Percentiles rank a stretch among this genome's conserved stretches.
These are phyloP conservation scores for Orchesella flavescens DNA, from an alignment of 2,888 invertebrate species.

Conservation along the genomic window DNA sequence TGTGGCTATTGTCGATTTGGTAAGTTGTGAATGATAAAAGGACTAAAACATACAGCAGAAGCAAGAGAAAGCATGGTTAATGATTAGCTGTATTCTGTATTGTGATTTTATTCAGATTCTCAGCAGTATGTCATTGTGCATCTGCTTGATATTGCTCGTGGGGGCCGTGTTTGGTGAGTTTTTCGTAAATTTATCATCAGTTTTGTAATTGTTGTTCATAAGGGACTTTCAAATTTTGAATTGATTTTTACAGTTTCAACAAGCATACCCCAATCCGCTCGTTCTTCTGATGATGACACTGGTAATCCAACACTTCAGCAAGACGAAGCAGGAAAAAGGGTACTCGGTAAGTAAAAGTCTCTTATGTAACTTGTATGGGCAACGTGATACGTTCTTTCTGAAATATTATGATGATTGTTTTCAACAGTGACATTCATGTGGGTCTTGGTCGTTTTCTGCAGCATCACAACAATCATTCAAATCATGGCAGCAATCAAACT, in stretches of 20 bases:
- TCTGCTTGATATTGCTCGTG: constrained; percentile 48
- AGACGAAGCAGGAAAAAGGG: constrained; percentile 17
- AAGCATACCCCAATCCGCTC: too few species aligned
- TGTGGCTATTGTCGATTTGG: constrained; percentile 64
- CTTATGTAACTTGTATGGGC: too few species aligned
- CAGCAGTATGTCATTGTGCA: constrained; percentile 50
- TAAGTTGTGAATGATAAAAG: constrained; percentile 25
- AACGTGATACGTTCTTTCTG: too few species aligned
- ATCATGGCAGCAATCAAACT: constrained; percentile 61
- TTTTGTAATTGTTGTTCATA: too few species aligned
- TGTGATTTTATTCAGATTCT: constrained; percentile 63
- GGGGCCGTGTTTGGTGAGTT: constrained; percentile 45
- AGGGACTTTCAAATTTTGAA: too few species aligned
- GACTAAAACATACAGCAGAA: too few species aligned
- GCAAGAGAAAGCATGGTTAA: too few species aligned
- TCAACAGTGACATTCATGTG: constrained; percentile 53
- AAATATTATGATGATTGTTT: background rate
- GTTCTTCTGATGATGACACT: constrained; percentile 7
- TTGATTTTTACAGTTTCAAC: too few species aligned
- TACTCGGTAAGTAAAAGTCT: constrained; percentile 18
- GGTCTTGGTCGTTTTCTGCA: constrained; percentile 35
- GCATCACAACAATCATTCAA: constrained; percentile 51
- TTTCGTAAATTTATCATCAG: too few species aligned
- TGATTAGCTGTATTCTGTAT: background rate
- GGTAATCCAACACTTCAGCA: background rate